A percentile compares a stretch with the other conserved stretches of the same genome.
Evolutionary conservation across 2,888 invertebrate species (phyloP).

Genomic region (Meliscaeva auricollis): DNA sequence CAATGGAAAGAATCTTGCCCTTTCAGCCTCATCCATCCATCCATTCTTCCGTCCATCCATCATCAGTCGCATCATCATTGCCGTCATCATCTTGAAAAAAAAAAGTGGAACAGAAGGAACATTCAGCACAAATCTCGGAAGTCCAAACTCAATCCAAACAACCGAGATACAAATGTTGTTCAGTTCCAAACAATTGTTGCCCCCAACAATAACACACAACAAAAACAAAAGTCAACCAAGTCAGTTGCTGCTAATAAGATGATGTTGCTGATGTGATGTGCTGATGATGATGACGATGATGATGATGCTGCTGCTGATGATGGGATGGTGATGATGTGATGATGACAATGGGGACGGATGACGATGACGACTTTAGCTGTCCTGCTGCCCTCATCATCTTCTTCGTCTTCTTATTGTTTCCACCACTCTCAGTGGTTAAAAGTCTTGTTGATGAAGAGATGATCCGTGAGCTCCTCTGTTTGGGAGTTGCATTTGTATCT

Average conservation of each 20-base stretch:
- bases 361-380: constrained; percentile 68
- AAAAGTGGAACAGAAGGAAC: constrained; percentile 32
- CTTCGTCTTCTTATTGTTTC: constrained; percentile 28
- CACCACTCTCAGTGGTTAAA: not conserved
- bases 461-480: constrained; percentile 55
- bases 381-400: constrained; percentile 44
- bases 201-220: constrained; percentile 48
- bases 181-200: constrained; percentile 68
- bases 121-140: constrained; percentile 64
- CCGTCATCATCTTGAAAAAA: constrained; percentile 41
- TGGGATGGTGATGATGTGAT: constrained; percentile 71
- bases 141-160: constrained; percentile 62
- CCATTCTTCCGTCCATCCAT: constrained; percentile 67
- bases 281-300: constrained; percentile 60
- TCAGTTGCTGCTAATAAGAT: constrained; percentile 75
- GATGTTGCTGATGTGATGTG: constrained; percentile 73
- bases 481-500: constrained; percentile 62
- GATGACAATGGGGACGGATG: constrained; percentile 72
- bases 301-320: constrained; percentile 64
- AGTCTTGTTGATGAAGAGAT: constrained; percentile 63
- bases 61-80: constrained; percentile 70
- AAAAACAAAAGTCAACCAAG: constrained; percentile 64
- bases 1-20: constrained; percentile 41
- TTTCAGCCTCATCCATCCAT: constrained; percentile 52
- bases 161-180: constrained; percentile 62